Base-by-base conservation (phyloP, 2,888 invertebrate genomes). In the Agrilus biguttatus region DNA sequence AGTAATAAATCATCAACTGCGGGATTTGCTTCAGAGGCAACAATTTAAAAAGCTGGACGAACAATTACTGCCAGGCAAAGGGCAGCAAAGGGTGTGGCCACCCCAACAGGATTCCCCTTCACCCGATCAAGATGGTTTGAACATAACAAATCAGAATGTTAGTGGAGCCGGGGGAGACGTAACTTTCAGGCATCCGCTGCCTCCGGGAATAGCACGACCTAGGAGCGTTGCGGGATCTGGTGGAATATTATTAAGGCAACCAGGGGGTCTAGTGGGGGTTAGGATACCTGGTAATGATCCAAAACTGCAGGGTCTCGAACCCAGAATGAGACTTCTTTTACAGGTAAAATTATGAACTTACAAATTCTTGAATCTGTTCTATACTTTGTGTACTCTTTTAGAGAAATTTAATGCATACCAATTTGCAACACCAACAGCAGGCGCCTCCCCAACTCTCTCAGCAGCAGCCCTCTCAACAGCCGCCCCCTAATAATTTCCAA, bases 1-100 rank as follows among this genome's bases (percentile, higher is more conserved):
- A 36, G 75, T 77, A 54, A 71, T 80, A 57, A 83, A 83, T 56
- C 71, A 83, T 5, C 90, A 91, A 57, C 69, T 90, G 37, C 68
- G 89, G 23, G 88, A 89, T 60, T 65, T 90, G 48, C 69, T 90
- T 43, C 87, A 88, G 60, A 70, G 84, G 40, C 85, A 84, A 55
- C 82, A 84, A 46, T 72, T 69, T 47, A 76, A 76, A 53, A 74
- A 77, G 52, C 61, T 74, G 49, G 74, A 75, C 43, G 58, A 62
- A 28, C 61, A 63, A 37, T 47, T 63, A 37, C 45, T 61, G 36
- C 61, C 63, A 3, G 64, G 61, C 7, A 63, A 65, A 49, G 55
- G 58, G 1, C 60, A 63, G 41, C 65, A 65, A 48, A 70, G 76
- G 52, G 69, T 74, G 57, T 77, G 77, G 76, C 69, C 73, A 6